Conservation (phyloP, 1,140 invertebrate species). For the Acromyrmex charruanus region DNA sequence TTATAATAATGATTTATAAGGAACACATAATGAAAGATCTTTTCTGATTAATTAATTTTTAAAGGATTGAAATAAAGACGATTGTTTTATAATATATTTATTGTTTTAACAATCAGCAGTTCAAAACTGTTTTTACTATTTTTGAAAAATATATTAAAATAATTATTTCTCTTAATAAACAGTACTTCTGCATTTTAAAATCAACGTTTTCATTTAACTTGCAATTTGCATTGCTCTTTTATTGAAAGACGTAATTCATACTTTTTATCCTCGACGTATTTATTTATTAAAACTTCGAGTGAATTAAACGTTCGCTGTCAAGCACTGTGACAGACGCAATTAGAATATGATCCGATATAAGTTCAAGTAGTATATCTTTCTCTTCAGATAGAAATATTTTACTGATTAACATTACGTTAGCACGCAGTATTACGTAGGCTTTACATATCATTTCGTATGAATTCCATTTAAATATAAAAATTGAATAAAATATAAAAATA, state of each 20-base stretch:
- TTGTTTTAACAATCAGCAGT: not conserved
- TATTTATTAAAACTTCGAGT: not conserved
- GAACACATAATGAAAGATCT: not conserved
- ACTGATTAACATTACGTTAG: not conserved
- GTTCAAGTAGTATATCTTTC: not conserved
- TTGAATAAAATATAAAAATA: constrained; percentile 6
- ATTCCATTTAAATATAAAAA: constrained; percentile 20
- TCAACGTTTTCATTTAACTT: not conserved
- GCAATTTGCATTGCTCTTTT: not conserved
- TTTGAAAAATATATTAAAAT: constrained; percentile 5
- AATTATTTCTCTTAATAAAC: not conserved
- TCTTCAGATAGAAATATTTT: not conserved
- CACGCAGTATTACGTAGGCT: not conserved
- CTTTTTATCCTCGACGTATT: not conserved
- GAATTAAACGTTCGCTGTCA: constrained; percentile 8
- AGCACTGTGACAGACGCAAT: not conserved
- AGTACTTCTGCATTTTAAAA: not conserved
- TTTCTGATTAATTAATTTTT: not conserved
- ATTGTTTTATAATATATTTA: not conserved
- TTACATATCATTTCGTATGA: not conserved
- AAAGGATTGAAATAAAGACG: not conserved
- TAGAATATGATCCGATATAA: not conserved
- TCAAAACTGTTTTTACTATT: not conserved
- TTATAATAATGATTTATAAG: constrained; percentile 16
- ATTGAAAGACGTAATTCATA: not conserved